A percentile compares a stretch with the other conserved stretches of the same genome.
Evolutionary conservation across 2,888 invertebrate genomes (phyloP).

Genomic region (Salpingus planirostris): DNA sequence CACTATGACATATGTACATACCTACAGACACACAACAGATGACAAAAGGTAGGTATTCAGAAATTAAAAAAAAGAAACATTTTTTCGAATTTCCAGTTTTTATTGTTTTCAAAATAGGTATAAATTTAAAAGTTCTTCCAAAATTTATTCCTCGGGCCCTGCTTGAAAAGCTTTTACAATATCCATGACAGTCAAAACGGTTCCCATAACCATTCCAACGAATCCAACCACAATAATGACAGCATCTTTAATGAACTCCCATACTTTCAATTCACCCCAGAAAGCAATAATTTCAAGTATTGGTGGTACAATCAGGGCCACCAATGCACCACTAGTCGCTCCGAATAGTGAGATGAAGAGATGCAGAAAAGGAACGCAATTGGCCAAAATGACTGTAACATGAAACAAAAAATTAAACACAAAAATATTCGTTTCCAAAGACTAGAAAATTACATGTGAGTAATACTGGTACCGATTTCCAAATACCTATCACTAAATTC

Average conservation of each 20-base stretch:
- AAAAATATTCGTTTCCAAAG: not conserved
- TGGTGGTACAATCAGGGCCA: slow-evolving; percentile 78
- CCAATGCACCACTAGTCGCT: slow-evolving; percentile 70
- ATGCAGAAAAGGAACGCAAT: slow-evolving; percentile 68
- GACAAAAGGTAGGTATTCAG: too few relatives aligned
- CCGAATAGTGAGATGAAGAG: slow-evolving; percentile 81
- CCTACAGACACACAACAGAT: too few relatives aligned
- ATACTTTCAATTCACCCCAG: slow-evolving; percentile 33
- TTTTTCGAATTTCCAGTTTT: too few relatives aligned
- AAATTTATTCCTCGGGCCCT: too few relatives aligned
- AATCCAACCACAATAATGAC: not conserved
- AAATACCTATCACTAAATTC: not conserved
- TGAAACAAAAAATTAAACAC: slow-evolving; percentile 5
- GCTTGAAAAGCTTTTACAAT: not conserved
- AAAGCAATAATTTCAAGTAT: slow-evolving; percentile 55
- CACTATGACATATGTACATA: too few relatives aligned
- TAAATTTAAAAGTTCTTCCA: too few relatives aligned
- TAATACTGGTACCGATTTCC: slow-evolving; percentile 2
- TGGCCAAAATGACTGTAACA: slow-evolving; percentile 64
- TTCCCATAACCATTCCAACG: not conserved
- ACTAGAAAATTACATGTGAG: slow-evolving; percentile 6
- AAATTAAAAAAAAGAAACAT: too few relatives aligned
- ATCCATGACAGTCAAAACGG: not conserved
- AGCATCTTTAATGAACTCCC: not conserved
- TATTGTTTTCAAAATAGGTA: too few relatives aligned